Base-by-base conservation (phyloP, 1,140 invertebrate genomes). In the Drosophila albomicans region DNA sequence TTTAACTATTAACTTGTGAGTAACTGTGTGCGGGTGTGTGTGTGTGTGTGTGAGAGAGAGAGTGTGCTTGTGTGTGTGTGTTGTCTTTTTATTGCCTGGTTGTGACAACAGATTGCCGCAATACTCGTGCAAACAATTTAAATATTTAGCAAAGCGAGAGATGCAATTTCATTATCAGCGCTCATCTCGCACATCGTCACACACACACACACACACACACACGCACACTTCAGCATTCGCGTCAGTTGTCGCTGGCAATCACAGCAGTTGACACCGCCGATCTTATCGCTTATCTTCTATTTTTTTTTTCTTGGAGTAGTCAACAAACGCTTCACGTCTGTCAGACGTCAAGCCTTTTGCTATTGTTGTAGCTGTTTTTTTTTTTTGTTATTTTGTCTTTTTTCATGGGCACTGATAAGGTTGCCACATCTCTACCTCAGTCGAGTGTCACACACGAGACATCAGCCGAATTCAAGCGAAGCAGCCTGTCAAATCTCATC, bases 361-460 rank as follows among this genome's bases (percentile, higher is more conserved):
- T 49, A 41, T 52, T 64, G 45, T 51, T 43, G 2, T 41, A 32
- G 7, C 15, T 38, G 7, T 43, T 15, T 6, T 6, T 5, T 10
- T 5, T 10, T 46, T 30, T 46, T 62, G 49, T 54, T 69, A 16
- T n/a, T 13, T n/a, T 32, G 15, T 10, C 45, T 48, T 62, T 82
- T 82, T 79, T 52, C 51, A 70, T 46, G 69, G 57, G 48, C 61
- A 59, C 63, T 82, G 82, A 86, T 86, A 87, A 86, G 82, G 67
- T 67, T 65, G 65, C 68, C 77, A 54, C 63, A 32, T 32, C 32
- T 28, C 78, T 71, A 65, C 80, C 65, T 72, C 81, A 25, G 20
- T 73, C 74, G 35, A 80, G 69, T 65, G 81, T 75, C 78, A 85
- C 78, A 70, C 80, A 75, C 79, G 46, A 81, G 54, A 85, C 78